Conservation (phyloP, 2,888 invertebrate genomes). For the Meliscaeva auricollis region DNA sequence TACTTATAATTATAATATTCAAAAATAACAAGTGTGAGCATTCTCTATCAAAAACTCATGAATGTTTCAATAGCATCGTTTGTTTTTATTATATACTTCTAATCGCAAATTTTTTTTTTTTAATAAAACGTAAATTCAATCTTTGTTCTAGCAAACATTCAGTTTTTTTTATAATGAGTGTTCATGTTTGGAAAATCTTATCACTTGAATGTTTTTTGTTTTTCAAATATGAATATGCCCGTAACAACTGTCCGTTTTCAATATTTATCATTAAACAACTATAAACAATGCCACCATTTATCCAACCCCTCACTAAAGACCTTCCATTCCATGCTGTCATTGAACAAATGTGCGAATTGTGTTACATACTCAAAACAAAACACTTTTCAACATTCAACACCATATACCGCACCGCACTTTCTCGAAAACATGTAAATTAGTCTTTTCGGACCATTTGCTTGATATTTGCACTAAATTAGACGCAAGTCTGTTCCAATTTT, state of each 20-base stretch:
- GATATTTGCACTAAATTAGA: constrained; percentile 82
- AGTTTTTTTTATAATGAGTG: no score
- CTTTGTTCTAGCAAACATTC: no score
- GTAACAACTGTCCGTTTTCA: constrained; percentile 30
- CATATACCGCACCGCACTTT: not conserved
- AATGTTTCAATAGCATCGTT: no score
- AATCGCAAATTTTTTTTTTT: no score
- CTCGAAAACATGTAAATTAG: constrained; percentile 56
- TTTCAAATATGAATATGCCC: no score
- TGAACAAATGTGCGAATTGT: constrained; percentile 73
- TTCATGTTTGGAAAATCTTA: no score
- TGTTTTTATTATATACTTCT: no score
- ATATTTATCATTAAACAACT: constrained; percentile 42
- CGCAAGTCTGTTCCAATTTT: constrained; percentile 81
- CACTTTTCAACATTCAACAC: constrained; percentile 34
- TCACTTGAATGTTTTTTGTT: no score
- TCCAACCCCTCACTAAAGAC: constrained; percentile 12
- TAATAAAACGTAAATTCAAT: no score
- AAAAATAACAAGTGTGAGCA: no score
- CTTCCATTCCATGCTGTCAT: constrained; percentile 36
- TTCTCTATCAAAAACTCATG: no score
- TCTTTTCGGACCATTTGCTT: constrained; percentile 76
- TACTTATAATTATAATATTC: no score
- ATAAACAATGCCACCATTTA: not conserved
- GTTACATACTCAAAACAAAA: constrained; percentile 53